Base-by-base conservation (phyloP, 2,113 vertebrate species). In the Oceanites oceanicus region DNA sequence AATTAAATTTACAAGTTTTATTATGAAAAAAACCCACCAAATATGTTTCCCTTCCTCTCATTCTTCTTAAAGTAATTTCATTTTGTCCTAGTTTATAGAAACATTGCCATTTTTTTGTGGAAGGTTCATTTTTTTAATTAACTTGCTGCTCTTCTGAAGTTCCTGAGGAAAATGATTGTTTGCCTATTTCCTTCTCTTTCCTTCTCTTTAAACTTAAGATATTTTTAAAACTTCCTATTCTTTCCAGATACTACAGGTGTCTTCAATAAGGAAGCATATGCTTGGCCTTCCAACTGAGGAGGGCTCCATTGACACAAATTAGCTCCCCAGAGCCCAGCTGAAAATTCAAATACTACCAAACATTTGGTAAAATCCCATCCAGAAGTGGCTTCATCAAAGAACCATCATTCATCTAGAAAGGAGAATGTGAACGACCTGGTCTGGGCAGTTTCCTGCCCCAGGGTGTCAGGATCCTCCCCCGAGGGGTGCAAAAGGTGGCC, bases 401-500 rank as follows among this genome's bases (percentile, higher is more conserved):
- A 56, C 10, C 27, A 34, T 11, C 5, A 15, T 44, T 67, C 42
- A 58, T 15, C 29, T 56, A 9, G 6, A 55, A 61, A 19, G 38
- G 36, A 74, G 22, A 82, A 56, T 1, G 8, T 6, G 16, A 36
- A 21, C 3, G 5, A 49, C 29, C 34, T 15, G 20, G 13, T 13
- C 52, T 15, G 22, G 23, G 42, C 17, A 70, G 40, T 34, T 73
- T 21, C 32, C 36, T 74, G 40, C 22, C 30, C 12, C 3, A 7
- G 32, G 11, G 34, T 73, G 9, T 19, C 53, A 55, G 32, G 29
- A 63, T 14, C 3, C 29, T 4, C 13, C 25, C 3, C 13, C 2
- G 0, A 34, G 34, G 8, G 16, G 4, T 36, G n/a, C 2, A 2
- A 65, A 17, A 22, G 2, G 15, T 47, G 19, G 12, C 27, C 17